Evolutionary conservation across 2,888 invertebrate species (phyloP).

Genomic region (Drosophila phalerata): DNA sequence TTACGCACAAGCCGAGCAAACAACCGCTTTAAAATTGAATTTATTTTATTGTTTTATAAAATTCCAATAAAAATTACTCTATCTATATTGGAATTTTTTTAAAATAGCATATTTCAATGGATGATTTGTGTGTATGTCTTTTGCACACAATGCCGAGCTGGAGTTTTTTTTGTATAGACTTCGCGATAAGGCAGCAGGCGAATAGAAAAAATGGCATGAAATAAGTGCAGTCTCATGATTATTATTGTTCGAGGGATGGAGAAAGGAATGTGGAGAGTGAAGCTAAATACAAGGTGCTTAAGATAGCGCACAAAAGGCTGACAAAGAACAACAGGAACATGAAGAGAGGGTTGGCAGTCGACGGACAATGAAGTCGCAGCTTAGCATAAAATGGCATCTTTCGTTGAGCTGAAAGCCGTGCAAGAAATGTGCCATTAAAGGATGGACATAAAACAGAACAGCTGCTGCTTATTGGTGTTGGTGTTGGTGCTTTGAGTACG

Average conservation of each 20-base stretch:
- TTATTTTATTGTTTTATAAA: conserved; percentile 55
- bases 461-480: conserved; percentile 36
- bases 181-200: conserved; percentile 57
- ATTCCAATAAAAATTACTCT: conserved; percentile 42
- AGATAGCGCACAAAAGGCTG: conserved; percentile 42
- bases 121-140: conserved; percentile 48
- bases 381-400: conserved; percentile 20
- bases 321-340: conserved; percentile 22
- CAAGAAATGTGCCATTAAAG: conserved; percentile 30
- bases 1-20: conserved; percentile 21
- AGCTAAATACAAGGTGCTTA: conserved; percentile 47
- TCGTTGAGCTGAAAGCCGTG: conserved; percentile 6
- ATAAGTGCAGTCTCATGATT: conserved; percentile 50
- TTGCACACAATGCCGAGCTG: conserved; percentile 42
- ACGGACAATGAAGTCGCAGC: conserved; percentile 50
- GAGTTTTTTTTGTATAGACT: conserved; percentile 57
- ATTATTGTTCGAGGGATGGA: conserved; percentile 29
- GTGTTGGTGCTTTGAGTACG: conserved; percentile 36
- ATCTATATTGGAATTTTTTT: conserved; percentile 24
- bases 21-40: conserved; percentile 35
- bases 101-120: conserved; percentile 38
- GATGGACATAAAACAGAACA: conserved; percentile 25
- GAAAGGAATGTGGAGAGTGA: not conserved
- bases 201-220: conserved; percentile 3
- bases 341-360: not conserved